Percentiles rank a stretch among this genome's conserved stretches.
Evolutionary conservation across 2,113 vertebrate species (phyloP).

Genomic region (Crotalus helleri): DNA sequence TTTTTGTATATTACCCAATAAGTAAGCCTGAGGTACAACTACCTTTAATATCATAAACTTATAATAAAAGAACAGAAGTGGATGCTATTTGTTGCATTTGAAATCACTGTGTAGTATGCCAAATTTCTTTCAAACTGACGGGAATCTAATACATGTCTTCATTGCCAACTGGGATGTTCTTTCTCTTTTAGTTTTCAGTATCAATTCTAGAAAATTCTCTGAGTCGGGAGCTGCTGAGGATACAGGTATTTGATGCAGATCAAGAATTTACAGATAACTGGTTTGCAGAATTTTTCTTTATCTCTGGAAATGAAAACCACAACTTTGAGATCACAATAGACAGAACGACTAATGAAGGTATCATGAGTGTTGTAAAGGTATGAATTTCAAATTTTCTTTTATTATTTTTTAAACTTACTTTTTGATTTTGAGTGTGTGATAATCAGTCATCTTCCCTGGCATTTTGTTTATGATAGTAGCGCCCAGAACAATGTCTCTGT

Average conservation of each 20-base stretch:
- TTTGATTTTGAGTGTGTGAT: neutral
- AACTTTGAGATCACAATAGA: constrained; percentile 86
- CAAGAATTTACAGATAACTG: constrained; percentile 79
- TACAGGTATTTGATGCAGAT: constrained; percentile 82
- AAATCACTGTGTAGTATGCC: neutral
- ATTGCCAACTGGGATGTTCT: constrained; percentile 2
- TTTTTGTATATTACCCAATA: neutral
- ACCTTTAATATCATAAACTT: neutral
- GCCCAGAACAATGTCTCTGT: neutral
- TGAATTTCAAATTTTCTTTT: constrained; percentile 10
- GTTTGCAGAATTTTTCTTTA: constrained; percentile 78
- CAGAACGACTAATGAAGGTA: constrained; percentile 82
- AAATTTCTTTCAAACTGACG: neutral
- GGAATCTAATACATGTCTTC: neutral
- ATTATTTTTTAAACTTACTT: neutral
- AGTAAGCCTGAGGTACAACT: neutral
- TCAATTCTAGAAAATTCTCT: constrained; percentile 82
- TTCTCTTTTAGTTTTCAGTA: constrained; percentile 76
- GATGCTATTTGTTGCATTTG: neutral
- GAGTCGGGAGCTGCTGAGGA: constrained; percentile 78
- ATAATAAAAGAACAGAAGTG: neutral
- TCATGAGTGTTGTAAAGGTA: constrained; percentile 83
- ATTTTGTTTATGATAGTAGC: neutral
- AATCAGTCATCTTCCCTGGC: neutral
- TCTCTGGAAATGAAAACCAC: constrained; percentile 85